Conservation (phyloP, 1,140 invertebrate species). For the Coelopa frigida region DNA sequence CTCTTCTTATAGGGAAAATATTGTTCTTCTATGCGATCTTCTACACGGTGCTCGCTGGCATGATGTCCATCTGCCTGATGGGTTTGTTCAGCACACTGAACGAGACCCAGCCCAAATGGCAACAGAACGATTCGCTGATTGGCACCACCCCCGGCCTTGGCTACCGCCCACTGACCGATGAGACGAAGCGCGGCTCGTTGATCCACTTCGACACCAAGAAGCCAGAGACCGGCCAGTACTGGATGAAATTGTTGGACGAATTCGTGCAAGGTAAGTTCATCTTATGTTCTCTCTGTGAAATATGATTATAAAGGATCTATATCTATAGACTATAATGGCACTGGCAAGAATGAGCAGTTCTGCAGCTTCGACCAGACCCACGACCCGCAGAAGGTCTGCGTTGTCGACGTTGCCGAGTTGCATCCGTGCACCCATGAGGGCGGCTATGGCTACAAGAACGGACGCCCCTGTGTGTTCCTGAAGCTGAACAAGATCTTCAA, state of each 20-base stretch:
- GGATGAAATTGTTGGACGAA: conserved; percentile 58
- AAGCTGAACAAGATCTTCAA: conserved; percentile 79
- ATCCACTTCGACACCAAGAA: conserved; percentile 73
- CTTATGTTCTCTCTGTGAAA: neutral
- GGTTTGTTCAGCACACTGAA: conserved; percentile 67
- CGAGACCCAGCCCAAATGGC: conserved; percentile 61
- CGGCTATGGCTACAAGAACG: conserved; percentile 62
- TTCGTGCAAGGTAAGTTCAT: conserved; percentile 65
- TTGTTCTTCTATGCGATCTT: conserved; percentile 78
- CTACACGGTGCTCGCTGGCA: conserved; percentile 65
- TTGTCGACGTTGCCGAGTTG: conserved; percentile 56
- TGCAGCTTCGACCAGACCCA: conserved; percentile 58
- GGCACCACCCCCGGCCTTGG: conserved; percentile 86
- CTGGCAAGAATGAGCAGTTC: conserved; percentile 56
- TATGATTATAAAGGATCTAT: neutral
- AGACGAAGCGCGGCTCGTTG: conserved; percentile 70
- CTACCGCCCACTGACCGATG: conserved; percentile 72
- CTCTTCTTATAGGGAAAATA: conserved; percentile 53
- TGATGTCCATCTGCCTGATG: conserved; percentile 79
- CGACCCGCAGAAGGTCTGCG: conserved; percentile 58
- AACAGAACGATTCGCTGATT: conserved; percentile 67
- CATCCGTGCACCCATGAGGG: conserved; percentile 57
- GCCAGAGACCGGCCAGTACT: conserved; percentile 55
- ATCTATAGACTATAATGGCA: conserved; percentile 43
- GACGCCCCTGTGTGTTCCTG: conserved; percentile 74